phyloP scores from a whole-genome alignment of 1,140 invertebrate species.

The Nasonia giraulti region DNA sequence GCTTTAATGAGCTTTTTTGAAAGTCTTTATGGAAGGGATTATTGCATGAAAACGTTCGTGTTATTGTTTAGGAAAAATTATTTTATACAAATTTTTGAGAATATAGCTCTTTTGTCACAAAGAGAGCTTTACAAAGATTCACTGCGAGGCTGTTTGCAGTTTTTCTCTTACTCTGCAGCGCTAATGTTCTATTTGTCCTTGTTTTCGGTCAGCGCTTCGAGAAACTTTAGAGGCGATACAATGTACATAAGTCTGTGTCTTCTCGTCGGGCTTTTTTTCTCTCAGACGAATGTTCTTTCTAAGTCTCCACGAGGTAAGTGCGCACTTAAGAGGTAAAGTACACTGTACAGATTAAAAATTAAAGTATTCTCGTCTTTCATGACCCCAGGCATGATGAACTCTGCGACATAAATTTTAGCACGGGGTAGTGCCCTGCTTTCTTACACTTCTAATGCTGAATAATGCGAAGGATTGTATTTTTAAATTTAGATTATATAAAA shows the following conservation, averaged over 20 bases:
- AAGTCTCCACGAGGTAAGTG: neutral
- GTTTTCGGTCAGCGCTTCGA: neutral
- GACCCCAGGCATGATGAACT: neutral
- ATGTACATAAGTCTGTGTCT: neutral
- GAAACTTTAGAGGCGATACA: neutral
- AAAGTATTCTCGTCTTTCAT: neutral
- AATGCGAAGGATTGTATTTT: no score
- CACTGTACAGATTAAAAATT: neutral
- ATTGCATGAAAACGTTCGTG: no score
- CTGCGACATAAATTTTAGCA: neutral
- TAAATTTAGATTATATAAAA: no score
- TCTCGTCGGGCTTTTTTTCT: neutral
- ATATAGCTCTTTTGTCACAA: no score
- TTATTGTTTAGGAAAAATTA: no score
- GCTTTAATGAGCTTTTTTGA: neutral
- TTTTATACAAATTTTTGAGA: no score
- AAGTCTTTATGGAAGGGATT: neutral
- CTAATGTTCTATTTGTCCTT: neutral
- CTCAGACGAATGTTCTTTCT: neutral
- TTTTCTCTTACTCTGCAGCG: no score
- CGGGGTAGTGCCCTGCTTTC: no score
- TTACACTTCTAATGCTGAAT: no score
- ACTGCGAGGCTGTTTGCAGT: no score
- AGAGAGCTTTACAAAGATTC: neutral
- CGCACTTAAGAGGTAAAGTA: neutral